A percentile compares a stretch with the other conserved stretches of the same genome.
phyloP scores from a whole-genome alignment of 1,140 invertebrate genomes.

The Lamellibrachia luymesi region DNA sequence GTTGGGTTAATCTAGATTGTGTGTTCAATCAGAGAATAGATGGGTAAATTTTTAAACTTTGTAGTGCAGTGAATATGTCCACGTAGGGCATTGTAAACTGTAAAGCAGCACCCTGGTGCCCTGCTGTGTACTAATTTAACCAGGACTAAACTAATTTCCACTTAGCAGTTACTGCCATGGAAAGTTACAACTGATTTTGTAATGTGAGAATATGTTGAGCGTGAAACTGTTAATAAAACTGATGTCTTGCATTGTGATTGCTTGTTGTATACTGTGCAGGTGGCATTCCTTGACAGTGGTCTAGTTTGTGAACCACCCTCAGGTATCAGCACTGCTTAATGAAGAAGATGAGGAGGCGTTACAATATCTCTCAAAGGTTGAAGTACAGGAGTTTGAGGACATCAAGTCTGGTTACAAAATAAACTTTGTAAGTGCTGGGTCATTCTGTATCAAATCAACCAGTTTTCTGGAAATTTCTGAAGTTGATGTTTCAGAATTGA shows the following conservation, averaged over 20 bases:
- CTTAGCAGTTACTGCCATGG: not conserved
- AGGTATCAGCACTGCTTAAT: constrained; percentile 78
- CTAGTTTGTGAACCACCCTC: constrained; percentile 87
- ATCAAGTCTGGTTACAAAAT: constrained; percentile 31
- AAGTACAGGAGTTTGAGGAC: constrained; percentile 69
- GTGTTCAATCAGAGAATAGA: no score
- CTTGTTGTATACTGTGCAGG: not conserved
- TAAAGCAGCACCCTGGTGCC: no score
- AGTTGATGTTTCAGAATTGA: no score
- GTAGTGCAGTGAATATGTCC: no score
- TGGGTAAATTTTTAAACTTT: no score
- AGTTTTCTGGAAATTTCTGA: no score
- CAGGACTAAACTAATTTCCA: not conserved
- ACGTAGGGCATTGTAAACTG: no score
- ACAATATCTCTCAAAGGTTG: constrained; percentile 72
- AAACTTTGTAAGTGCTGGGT: constrained; percentile 16
- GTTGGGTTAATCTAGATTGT: no score
- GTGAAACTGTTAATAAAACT: not conserved
- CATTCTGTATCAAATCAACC: no score
- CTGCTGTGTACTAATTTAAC: no score
- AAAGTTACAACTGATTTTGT: not conserved
- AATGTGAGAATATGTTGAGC: not conserved
- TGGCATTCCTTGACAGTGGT: not conserved
- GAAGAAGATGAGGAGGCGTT: constrained; percentile 86
- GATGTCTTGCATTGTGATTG: not conserved